Percentiles rank a stretch among this genome's conserved stretches.
Conservation (phyloP, 2,797 vertebrate species). For the Eulemur albifrons region DNA sequence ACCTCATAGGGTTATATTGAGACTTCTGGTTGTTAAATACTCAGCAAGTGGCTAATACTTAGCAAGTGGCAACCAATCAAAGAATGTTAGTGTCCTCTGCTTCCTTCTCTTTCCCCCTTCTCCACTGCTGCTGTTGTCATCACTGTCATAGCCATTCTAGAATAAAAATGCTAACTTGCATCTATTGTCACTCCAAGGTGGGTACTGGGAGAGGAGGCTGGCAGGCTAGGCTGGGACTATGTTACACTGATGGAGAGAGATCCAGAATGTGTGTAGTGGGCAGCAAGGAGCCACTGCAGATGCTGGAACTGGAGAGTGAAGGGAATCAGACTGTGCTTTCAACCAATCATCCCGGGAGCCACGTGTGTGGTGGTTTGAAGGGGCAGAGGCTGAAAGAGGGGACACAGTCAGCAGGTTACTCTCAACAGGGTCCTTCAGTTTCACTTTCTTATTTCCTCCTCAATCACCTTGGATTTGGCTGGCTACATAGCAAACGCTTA, state of each 20-base stretch:
- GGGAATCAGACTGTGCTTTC: background rate
- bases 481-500: slow-evolving; percentile 67
- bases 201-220: background rate
- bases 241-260: background rate
- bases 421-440: background rate
- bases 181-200: background rate
- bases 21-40: background rate
- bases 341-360: background rate
- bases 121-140: background rate
- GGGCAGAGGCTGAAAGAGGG: background rate
- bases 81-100: background rate
- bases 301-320: background rate
- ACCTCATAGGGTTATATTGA: background rate
- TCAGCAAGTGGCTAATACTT: background rate
- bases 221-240: background rate
- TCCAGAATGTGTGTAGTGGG: background rate
- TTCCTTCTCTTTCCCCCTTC: background rate
- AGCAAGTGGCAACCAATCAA: background rate
- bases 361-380: background rate
- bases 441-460: slow-evolving; percentile 43
- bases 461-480: slow-evolving; percentile 55
- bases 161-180: background rate
- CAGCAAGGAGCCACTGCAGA: background rate
- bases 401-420: background rate
- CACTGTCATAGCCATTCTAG: background rate